Conservation (phyloP, 2,797 vertebrate genomes). For the Bucorvus abyssinicus region DNA sequence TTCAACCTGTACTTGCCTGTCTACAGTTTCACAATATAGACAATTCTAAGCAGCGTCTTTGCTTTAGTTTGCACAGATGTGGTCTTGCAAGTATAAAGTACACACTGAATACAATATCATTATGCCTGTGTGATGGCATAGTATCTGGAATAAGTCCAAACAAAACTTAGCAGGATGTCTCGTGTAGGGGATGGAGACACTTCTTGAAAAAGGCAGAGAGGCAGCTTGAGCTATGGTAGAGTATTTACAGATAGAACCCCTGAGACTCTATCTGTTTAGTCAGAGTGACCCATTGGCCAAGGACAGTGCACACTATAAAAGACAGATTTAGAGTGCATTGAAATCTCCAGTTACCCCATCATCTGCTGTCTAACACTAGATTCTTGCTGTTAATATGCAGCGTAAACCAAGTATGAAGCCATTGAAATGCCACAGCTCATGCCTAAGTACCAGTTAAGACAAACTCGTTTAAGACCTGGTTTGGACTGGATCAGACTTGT, state of each 20-base stretch:
- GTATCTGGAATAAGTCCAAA: not conserved
- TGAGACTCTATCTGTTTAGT: not conserved
- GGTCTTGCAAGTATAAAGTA: not conserved
- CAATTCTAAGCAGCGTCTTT: not conserved
- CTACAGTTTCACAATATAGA: not conserved
- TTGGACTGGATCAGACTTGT: not conserved
- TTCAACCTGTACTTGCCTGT: not conserved
- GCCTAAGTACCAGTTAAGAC: not conserved
- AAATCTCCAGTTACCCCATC: not conserved
- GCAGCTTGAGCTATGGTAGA: not conserved
- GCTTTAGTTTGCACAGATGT: not conserved
- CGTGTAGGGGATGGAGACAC: not conserved
- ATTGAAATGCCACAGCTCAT: not conserved
- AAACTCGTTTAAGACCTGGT: not conserved
- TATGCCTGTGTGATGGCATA: not conserved
- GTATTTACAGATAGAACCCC: not conserved
- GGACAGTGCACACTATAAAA: not conserved
- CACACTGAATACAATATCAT: rapidly evolving
- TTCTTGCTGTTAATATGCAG: not conserved
- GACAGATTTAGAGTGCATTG: not conserved
- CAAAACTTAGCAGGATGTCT: not conserved
- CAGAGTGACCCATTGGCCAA: not conserved
- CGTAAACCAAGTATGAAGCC: not conserved
- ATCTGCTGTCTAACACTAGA: not conserved
- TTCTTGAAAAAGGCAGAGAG: not conserved